These are phyloP conservation scores for Sander lucioperca DNA, from an alignment of 2,113 vertebrate genomes.

Conservation along the genomic window DNA sequence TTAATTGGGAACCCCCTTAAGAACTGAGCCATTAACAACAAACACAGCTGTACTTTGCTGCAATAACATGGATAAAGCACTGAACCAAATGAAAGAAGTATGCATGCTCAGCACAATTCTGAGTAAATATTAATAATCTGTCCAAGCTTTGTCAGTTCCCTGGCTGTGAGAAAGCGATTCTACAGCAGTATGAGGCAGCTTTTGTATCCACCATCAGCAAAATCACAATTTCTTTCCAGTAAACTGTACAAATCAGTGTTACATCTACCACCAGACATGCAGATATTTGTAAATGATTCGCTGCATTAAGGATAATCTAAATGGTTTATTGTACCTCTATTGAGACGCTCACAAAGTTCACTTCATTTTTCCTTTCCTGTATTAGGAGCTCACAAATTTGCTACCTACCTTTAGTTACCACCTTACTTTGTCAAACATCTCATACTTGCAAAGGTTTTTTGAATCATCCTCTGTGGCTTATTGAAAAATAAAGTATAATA, in stretches of 20 bases:
- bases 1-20: slow-evolving; percentile 42
- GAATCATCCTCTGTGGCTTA: too few relatives aligned
- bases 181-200: neutral
- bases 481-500: too few relatives aligned
- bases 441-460: neutral
- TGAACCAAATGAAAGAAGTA: slow-evolving; percentile 26
- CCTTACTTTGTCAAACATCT: neutral
- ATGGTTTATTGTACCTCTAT: neutral
- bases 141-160: slow-evolving; percentile 11
- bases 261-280: neutral
- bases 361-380: neutral
- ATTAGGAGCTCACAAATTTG: neutral
- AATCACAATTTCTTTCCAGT: neutral
- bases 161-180: neutral
- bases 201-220: slow-evolving; percentile 4
- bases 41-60: slow-evolving; percentile 24
- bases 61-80: slow-evolving; percentile 34
- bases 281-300: neutral
- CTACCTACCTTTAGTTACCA: too few relatives aligned
- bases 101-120: slow-evolving; percentile 53
- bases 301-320: neutral
- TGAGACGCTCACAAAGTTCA: too few relatives aligned
- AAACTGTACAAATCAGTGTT: neutral
- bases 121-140: slow-evolving; percentile 44
- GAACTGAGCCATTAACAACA: slow-evolving; percentile 36